Evolutionary conservation across 2,113 vertebrate genomes (phyloP).

Genomic region (Phylloscopus trochilus): DNA sequence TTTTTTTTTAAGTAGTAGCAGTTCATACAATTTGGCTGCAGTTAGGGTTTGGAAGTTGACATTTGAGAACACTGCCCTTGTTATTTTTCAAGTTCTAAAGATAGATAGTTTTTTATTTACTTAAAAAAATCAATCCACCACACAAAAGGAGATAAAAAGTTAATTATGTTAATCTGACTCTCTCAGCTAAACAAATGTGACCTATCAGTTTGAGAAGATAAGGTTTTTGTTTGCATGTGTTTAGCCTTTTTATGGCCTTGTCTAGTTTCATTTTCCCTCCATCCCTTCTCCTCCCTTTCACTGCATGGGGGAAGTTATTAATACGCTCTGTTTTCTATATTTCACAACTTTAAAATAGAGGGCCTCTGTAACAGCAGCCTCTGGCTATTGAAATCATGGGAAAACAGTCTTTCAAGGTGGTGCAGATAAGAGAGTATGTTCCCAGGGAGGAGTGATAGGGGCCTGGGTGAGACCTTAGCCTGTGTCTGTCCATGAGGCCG

Average conservation of each 20-base stretch:
- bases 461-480: background rate
- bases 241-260: background rate
- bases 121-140: background rate
- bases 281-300: background rate
- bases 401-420: background rate
- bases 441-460: accelerated
- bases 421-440: background rate
- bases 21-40: background rate
- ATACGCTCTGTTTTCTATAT: background rate
- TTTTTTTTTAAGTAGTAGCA: background rate
- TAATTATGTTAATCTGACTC: background rate
- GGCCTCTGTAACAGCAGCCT: background rate
- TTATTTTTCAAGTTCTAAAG: background rate
- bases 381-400: background rate
- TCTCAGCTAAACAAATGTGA: background rate
- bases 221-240: background rate
- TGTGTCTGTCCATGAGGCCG: accelerated
- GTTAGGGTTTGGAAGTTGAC: background rate
- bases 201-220: background rate
- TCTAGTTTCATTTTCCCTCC: background rate
- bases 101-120: background rate
- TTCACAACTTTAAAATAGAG: background rate
- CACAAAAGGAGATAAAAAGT: background rate
- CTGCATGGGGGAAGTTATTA: background rate
- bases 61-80: background rate